Evolutionary conservation across 64 coral and sea anemone genomes (phyloP).

Genomic region (Actinia equina): DNA sequence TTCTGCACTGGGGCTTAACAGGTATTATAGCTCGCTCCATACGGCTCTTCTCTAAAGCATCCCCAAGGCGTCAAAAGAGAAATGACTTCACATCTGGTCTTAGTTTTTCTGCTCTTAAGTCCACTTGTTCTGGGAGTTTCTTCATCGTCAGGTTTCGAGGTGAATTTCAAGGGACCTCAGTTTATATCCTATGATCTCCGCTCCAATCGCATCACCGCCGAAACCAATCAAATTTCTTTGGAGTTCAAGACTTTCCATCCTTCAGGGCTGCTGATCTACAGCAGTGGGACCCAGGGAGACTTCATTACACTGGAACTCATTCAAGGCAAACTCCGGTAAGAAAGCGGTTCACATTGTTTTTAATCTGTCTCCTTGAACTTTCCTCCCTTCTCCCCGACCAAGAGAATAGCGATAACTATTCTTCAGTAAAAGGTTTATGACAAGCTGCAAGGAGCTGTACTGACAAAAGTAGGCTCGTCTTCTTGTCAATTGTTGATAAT

Average conservation of each 20-base stretch:
- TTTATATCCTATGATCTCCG: conserved; percentile 82
- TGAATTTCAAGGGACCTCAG: conserved; percentile 49
- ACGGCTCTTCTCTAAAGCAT: background rate
- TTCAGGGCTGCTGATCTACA: conserved; percentile 60
- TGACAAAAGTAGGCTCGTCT: background rate
- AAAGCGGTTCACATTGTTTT: background rate
- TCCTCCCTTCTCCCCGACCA: background rate
- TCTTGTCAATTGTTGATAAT: background rate
- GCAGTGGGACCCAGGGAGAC: conserved; percentile 70
- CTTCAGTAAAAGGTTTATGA: background rate
- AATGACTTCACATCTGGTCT: conserved; percentile 38
- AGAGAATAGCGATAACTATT: background rate
- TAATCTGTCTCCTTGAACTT: background rate
- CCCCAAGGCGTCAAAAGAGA: conserved; percentile 2
- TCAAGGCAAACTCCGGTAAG: conserved; percentile 71
- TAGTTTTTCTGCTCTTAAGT: conserved; percentile 11
- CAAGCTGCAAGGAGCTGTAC: background rate
- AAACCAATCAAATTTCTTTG: conserved; percentile 56
- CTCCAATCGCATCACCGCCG: conserved; percentile 34
- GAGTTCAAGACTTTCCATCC: conserved; percentile 80
- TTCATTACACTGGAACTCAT: conserved; percentile 76
- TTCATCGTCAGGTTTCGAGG: conserved; percentile 36
- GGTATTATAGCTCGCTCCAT: background rate
- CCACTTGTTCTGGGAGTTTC: background rate
- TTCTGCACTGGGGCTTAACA: background rate